A percentile compares a stretch with the other conserved stretches of the same genome.
Conservation (phyloP, 2,888 invertebrate genomes). For the Abrostola triplasia region DNA sequence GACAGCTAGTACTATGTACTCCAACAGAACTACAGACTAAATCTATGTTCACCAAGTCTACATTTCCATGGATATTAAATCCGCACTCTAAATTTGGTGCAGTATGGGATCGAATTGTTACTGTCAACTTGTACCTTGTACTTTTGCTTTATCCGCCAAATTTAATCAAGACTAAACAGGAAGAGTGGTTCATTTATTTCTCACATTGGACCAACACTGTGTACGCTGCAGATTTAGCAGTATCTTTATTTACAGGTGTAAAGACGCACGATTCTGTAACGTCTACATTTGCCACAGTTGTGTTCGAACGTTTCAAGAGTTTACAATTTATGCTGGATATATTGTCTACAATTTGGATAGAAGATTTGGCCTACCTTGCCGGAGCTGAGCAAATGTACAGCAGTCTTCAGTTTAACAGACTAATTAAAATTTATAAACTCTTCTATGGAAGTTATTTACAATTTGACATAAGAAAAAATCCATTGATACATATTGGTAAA, state of each 20-base stretch:
- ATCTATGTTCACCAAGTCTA: conserved; percentile 70
- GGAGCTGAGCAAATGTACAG: conserved; percentile 10
- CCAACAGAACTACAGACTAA: conserved; percentile 67
- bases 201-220: conserved; percentile 68
- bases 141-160: conserved; percentile 70
- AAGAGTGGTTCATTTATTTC: conserved; percentile 66
- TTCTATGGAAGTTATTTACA: conserved; percentile 52
- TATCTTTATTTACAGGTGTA: conserved; percentile 68
- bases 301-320: conserved; percentile 73
- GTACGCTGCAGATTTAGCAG: conserved; percentile 68
- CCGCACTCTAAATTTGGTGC: conserved; percentile 66
- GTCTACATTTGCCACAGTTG: conserved; percentile 65
- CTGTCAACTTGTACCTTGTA: conserved; percentile 66
- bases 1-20: conserved; percentile 74
- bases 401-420: conserved; percentile 58
- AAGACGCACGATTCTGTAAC: conserved; percentile 57
- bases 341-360: conserved; percentile 69
- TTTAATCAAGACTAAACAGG: conserved; percentile 52
- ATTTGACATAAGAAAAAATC: conserved; percentile 63
- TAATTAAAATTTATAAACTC: conserved; percentile 63
- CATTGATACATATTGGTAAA: conserved; percentile 54
- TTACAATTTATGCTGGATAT: conserved; percentile 69
- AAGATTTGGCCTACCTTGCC: conserved; percentile 42
- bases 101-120: conserved; percentile 70
- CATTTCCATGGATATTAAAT: conserved; percentile 75